Conservation (phyloP, 2,797 vertebrate species). For the Sorex maritimensis region DNA sequence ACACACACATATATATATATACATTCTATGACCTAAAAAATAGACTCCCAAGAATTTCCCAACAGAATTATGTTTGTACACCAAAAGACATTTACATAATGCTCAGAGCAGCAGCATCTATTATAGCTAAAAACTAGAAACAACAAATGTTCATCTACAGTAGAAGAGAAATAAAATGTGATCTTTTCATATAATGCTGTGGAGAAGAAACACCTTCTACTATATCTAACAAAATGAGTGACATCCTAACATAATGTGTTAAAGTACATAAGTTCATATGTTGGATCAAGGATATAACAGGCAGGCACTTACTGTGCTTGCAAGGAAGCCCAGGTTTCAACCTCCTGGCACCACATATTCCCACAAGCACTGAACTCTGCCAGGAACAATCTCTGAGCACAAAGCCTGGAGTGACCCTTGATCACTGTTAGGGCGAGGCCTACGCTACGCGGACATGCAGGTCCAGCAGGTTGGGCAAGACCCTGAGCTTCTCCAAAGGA, state of each 20-base stretch:
- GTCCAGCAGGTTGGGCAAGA: no score
- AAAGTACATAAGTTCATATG: background rate
- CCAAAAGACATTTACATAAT: conserved; percentile 26
- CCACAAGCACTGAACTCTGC: no score
- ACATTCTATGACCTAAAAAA: background rate
- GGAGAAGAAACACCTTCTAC: background rate
- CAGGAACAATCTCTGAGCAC: no score
- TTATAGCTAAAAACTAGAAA: conserved; percentile 28
- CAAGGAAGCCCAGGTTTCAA: no score
- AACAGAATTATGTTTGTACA: conserved; percentile 16
- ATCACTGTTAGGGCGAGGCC: background rate
- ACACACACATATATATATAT: background rate
- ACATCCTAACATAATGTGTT: background rate
- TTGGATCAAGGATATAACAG: no score
- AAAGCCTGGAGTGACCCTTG: background rate
- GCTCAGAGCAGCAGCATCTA: conserved; percentile 26
- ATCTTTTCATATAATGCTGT: conserved; percentile 22
- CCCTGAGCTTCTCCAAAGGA: no score
- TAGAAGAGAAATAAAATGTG: conserved; percentile 40
- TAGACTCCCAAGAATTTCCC: background rate
- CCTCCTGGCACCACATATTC: no score
- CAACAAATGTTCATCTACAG: conserved; percentile 21
- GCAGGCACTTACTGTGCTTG: no score
- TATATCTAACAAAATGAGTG: background rate
- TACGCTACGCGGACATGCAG: no score